Evolutionary conservation across 1,140 invertebrate species (phyloP).

Genomic region (Microplitis demolitor): DNA sequence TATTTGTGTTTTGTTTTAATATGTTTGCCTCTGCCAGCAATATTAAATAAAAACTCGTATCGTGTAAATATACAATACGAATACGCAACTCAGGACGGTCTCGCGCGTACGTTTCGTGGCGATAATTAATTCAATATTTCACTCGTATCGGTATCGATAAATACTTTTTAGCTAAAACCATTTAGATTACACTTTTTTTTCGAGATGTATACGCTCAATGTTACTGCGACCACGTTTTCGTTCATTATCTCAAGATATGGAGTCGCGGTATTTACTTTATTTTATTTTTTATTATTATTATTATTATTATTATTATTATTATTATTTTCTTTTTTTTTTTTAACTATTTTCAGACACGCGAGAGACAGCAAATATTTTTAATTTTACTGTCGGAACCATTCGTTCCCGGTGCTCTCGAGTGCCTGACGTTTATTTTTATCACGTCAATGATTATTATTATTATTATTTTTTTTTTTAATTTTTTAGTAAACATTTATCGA

Average conservation of each 20-base stretch:
- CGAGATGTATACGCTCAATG: constrained; percentile 25
- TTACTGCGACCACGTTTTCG: constrained; percentile 27
- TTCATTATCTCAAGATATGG: constrained; percentile 22
- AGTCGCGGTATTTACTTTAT: not conserved
- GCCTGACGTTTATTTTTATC: not conserved
- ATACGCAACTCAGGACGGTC: constrained; percentile 12
- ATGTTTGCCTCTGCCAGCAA: no score
- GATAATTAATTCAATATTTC: not conserved
- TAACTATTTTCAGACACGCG: not conserved
- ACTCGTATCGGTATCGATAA: no score
- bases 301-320: not conserved
- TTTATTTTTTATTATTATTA: not conserved
- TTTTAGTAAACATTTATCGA: not conserved
- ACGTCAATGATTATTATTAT: no score
- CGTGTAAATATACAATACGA: constrained; percentile 6
- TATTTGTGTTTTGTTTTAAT: not conserved
- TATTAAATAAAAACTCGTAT: not conserved
- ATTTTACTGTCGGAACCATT: constrained; percentile 8
- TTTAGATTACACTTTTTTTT: not conserved
- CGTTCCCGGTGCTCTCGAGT: not conserved
- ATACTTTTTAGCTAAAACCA: not conserved
- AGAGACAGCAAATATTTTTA: not conserved
- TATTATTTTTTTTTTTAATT: not conserved
- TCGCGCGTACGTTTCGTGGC: not conserved
- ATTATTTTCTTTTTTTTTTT: not conserved